phyloP scores from a whole-genome alignment of 2,797 vertebrate genomes.

The Manis crassicaudata region DNA sequence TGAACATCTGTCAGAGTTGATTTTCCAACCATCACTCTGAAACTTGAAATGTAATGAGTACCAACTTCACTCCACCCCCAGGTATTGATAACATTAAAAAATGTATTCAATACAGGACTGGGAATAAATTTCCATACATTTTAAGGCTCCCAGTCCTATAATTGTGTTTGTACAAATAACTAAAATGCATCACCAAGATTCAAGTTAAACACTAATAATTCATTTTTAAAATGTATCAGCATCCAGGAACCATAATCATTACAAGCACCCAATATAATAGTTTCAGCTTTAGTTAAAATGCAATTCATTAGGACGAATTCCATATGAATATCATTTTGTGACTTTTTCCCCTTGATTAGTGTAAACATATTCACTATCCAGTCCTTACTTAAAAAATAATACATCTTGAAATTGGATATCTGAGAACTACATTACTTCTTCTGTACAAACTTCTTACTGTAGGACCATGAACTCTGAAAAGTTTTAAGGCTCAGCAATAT shows the following conservation, averaged over 20 bases:
- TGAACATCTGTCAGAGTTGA: background rate
- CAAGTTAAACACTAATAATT: background rate
- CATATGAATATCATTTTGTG: background rate
- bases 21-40: background rate
- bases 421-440: background rate
- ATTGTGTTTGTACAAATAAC: background rate
- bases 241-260: background rate
- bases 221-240: background rate
- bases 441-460: background rate
- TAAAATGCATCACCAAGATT: background rate
- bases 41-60: background rate
- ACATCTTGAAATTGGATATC: background rate
- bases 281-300: background rate
- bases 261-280: background rate
- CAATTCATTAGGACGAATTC: background rate
- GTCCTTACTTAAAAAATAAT: background rate
- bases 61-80: background rate
- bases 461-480: background rate
- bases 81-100: background rate
- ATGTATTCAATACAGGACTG: background rate
- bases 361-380: background rate
- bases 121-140: background rate
- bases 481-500: background rate
- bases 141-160: background rate
- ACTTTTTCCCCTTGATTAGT: background rate